These are phyloP conservation scores for Metopia argyrocephala DNA, from an alignment of 2,888 invertebrate species.

Conservation along the genomic window DNA sequence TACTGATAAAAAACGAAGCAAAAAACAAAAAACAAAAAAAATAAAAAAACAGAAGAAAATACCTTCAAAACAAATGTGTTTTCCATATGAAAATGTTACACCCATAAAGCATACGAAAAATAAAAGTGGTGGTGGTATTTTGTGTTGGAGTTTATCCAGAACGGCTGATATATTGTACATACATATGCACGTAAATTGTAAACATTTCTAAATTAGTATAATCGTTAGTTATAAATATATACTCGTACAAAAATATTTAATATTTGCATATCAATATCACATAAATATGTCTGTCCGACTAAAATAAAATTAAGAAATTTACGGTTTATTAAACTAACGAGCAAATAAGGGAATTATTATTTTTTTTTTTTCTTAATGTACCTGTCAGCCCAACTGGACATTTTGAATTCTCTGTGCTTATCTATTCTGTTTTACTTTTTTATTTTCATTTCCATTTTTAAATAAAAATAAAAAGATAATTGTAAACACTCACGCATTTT, in stretches of 20 bases:
- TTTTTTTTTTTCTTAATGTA: neutral
- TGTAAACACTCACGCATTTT: constrained; percentile 47
- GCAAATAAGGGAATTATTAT: neutral
- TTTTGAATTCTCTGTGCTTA: constrained; percentile 14
- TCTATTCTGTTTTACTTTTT: too few species aligned
- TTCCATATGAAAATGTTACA: neutral
- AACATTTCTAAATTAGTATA: neutral
- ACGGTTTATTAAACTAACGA: too few species aligned
- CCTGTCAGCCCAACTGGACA: neutral
- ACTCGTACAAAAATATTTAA: neutral
- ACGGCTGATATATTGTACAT: neutral
- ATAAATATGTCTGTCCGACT: constrained; percentile 1
- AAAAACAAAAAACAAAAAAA: too few species aligned
- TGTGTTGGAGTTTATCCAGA: too few species aligned
- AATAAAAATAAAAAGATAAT: constrained; percentile 31
- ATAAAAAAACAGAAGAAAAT: too few species aligned
- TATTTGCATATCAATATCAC: constrained; percentile 33
- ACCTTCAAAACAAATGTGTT: neutral
- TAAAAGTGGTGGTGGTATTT: neutral
- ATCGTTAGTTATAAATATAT: constrained; percentile 25
- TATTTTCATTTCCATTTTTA: neutral
- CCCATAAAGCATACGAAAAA: neutral
- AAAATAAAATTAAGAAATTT: neutral
- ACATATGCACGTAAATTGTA: constrained; percentile 3
- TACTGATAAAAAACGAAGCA: constrained; percentile 17